These are phyloP conservation scores for Eilema griseolum DNA, from an alignment of 2,888 invertebrate species.

Conservation along the genomic window DNA sequence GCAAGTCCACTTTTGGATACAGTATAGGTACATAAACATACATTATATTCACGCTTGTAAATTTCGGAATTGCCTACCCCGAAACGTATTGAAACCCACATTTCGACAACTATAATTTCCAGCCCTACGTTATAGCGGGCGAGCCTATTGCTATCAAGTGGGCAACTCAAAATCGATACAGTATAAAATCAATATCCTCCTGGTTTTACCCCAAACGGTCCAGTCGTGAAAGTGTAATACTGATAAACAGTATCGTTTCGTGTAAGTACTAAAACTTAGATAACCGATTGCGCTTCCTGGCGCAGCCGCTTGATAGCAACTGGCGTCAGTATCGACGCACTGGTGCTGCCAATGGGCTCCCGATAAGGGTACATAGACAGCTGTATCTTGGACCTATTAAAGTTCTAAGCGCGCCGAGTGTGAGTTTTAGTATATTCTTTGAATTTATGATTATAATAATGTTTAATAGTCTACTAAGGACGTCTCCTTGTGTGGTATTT, in stretches of 20 bases:
- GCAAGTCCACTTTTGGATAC: no score
- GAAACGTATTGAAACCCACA: no score
- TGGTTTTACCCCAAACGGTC: not conserved
- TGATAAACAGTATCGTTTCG: not conserved
- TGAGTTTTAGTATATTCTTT: not conserved
- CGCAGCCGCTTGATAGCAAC: not conserved
- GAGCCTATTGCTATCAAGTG: no score
- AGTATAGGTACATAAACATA: no score
- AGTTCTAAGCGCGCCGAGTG: not conserved
- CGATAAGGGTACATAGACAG: not conserved
- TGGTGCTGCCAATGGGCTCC: not conserved
- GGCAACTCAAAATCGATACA: no score
- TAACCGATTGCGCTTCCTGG: not conserved
- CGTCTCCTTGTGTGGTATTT: no score
- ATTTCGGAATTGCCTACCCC: no score
- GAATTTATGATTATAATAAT: not conserved
- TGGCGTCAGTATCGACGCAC: not conserved
- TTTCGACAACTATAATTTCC: no score
- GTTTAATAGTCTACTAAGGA: no score
- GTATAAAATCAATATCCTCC: not conserved
- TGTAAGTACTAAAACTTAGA: conserved; percentile 5
- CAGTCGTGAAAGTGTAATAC: not conserved
- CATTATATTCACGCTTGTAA: no score
- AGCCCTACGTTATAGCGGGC: no score
- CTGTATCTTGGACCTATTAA: not conserved